Evolutionary conservation across 2,113 vertebrate genomes (phyloP).

Genomic region (Dolichallabes microphthalmus): DNA sequence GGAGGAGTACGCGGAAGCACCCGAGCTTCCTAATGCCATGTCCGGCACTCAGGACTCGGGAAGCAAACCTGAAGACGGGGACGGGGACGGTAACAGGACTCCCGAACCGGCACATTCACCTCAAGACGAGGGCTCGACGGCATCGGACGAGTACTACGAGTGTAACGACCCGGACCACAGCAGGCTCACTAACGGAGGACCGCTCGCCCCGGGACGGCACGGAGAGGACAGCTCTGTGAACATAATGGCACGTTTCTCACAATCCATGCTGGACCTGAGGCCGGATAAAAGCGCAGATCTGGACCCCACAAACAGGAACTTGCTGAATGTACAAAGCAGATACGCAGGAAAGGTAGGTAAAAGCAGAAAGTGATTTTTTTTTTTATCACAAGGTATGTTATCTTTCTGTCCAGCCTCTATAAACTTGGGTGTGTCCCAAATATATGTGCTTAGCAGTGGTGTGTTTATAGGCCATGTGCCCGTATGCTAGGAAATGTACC

Average conservation of each 20-base stretch:
- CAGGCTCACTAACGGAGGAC: constrained; percentile 56
- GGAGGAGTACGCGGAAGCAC: constrained; percentile 22
- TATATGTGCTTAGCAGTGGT: neutral
- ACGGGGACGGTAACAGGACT: constrained; percentile 66
- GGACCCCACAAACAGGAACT: constrained; percentile 56
- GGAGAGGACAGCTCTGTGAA: constrained; percentile 56
- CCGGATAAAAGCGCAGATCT: neutral
- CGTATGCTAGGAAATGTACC: constrained; percentile 30
- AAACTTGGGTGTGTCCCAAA: constrained; percentile 54
- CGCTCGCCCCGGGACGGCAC: constrained; percentile 54
- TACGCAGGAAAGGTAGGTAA: constrained; percentile 66
- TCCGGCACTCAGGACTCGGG: neutral
- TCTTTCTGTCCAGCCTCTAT: constrained; percentile 9
- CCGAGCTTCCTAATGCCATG: neutral
- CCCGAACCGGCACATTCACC: neutral
- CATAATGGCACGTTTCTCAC: constrained; percentile 76
- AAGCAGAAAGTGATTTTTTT: constrained; percentile 36
- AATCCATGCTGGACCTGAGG: constrained; percentile 76
- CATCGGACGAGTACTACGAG: constrained; percentile 85
- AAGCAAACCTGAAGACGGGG: constrained; percentile 56
- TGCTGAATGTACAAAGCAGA: constrained; percentile 56
- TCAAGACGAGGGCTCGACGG: constrained; percentile 77
- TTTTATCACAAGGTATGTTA: constrained; percentile 17
- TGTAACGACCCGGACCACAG: constrained; percentile 48
- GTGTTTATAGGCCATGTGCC: neutral